Percentiles rank a stretch among this genome's conserved stretches.
Conservation (phyloP, 37 sponge, comb jelly and placozoan species). For the Geodia barretti region DNA sequence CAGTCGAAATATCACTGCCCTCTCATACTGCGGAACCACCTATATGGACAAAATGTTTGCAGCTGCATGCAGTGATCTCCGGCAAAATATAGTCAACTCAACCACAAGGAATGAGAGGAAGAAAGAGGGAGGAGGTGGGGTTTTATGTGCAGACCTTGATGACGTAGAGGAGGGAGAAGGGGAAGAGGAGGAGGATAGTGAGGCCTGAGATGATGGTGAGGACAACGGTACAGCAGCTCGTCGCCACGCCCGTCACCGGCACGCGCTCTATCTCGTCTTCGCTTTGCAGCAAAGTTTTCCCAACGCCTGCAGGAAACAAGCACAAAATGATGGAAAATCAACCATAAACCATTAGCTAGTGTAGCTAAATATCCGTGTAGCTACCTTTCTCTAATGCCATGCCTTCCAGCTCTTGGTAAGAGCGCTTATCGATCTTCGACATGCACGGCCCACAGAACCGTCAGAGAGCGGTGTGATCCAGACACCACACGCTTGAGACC, state of each 20-base stretch:
- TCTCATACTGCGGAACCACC: constrained; percentile 84
- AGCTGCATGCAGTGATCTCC: background rate
- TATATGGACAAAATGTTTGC: background rate
- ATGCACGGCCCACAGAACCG: background rate
- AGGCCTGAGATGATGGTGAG: constrained; percentile 67
- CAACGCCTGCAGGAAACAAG: background rate
- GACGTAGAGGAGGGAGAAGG: constrained; percentile 68
- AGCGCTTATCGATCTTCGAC: background rate
- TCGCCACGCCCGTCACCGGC: constrained; percentile 15
- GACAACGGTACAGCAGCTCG: constrained; percentile 49
- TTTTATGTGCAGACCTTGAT: constrained; percentile 69
- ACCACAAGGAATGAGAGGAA: background rate
- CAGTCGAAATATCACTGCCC: constrained; percentile 92
- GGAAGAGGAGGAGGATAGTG: constrained; percentile 61
- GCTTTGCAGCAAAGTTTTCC: background rate
- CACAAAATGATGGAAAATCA: too few relatives aligned
- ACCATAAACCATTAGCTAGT: too few relatives aligned
- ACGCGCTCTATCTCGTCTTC: constrained; percentile 37
- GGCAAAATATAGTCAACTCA: background rate
- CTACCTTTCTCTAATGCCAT: too few relatives aligned
- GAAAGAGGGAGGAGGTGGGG: background rate
- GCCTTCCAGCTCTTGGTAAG: too few relatives aligned
- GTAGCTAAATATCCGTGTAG: too few relatives aligned
- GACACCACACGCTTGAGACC: too few relatives aligned
- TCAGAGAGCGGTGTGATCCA: too few relatives aligned